Evolutionary conservation across 2,888 invertebrate genomes (phyloP), one percentile per base, ranked within the genome.

Genomic region (Drosophila paracracens): DNA sequence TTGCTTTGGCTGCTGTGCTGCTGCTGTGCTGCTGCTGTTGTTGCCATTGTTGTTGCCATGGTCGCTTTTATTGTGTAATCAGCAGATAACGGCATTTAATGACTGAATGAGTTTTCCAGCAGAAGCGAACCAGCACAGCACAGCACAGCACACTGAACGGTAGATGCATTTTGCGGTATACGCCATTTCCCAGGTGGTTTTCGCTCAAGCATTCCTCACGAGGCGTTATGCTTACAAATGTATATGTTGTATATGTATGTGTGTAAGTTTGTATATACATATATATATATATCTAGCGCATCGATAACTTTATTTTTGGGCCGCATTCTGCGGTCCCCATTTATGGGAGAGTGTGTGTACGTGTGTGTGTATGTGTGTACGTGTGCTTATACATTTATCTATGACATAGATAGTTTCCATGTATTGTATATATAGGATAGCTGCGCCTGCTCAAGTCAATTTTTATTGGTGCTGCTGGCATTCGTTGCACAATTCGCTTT

Each of bases 1-100:
- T 38, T 56, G 56, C 38, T 29, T 48, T 59, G 59, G 51, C 11
- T 60, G 73, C 52, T 31, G 61, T 48, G 21, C 21, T 63, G 51
- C 11, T 60, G 73, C 52, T 31, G 61, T 48, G 18, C 21, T 43
- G 38, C 21, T 11, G 48, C 36, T 57, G n/a, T 59, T 52, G 60
- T 10, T 53, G 53, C 16, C 52, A 63, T 54, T 65, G 68, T 77
- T 81, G 74, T 74, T 81, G 76, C 74, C 73, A 64, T 79, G 76
- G 70, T 74, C 84, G 87, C 78, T 82, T 91, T 91, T 91, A 90
- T 91, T 91, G 91, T 92, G 91, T 91, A 91, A 92, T 91, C 91
- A 92, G 86, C 84, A 91, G 91, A 91, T 92, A 91, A 91, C 92
- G 91, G 91, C 90, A 91, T 90, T 91, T 92, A 91, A 92, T 92